phyloP scores from a whole-genome alignment of 2,888 invertebrate species.

The Spodoptera exigua region DNA sequence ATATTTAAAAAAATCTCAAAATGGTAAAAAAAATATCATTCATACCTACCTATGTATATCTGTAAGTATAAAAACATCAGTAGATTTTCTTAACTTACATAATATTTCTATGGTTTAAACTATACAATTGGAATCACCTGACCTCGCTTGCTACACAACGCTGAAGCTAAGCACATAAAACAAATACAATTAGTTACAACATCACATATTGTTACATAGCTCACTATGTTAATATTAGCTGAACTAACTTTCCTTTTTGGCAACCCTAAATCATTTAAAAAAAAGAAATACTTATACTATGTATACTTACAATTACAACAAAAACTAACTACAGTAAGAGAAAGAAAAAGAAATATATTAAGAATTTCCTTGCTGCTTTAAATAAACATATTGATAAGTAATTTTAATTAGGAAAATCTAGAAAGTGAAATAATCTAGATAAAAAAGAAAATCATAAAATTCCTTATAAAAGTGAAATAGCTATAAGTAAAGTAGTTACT shows the following conservation, averaged over 20 bases:
- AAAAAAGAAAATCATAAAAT: too few species aligned
- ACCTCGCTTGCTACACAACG: conserved; percentile 64
- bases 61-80: too few species aligned
- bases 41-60: too few species aligned
- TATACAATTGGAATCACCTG: conserved; percentile 65
- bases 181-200: conserved; percentile 41
- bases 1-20: too few species aligned
- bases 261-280: conserved; percentile 32
- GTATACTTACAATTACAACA: too few species aligned
- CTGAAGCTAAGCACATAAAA: conserved; percentile 55
- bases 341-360: neutral
- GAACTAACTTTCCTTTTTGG: conserved; percentile 11
- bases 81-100: too few species aligned
- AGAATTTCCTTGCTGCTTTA: neutral
- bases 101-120: too few species aligned
- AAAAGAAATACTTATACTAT: too few species aligned
- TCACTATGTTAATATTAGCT: conserved; percentile 39
- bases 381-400: neutral
- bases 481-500: too few species aligned
- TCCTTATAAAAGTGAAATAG: too few species aligned
- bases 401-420: conserved; percentile 29
- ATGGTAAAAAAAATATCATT: too few species aligned
- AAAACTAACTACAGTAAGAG: too few species aligned
- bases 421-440: neutral
- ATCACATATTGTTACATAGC: conserved; percentile 33